phyloP scores from a whole-genome alignment of 1,140 invertebrate species.

The Amyelois transitella region DNA sequence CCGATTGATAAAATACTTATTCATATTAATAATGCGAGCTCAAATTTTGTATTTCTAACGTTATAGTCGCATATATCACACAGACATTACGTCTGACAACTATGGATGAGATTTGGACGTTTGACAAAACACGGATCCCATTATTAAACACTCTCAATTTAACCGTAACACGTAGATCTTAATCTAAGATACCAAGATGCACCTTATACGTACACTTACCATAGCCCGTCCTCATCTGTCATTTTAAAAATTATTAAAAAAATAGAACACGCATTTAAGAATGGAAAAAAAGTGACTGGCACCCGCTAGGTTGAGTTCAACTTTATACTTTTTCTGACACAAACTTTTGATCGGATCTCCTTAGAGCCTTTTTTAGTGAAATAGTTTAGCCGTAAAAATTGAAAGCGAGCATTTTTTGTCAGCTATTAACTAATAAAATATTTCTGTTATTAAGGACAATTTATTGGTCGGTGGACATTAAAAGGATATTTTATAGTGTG shows the following conservation, averaged over 20 bases:
- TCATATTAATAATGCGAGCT: not conserved
- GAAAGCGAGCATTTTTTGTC: constrained; percentile 54
- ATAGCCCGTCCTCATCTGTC: constrained; percentile 63
- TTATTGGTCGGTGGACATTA: constrained; percentile 53
- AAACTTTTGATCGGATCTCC: constrained; percentile 63
- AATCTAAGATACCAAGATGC: constrained; percentile 36
- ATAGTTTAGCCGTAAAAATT: constrained; percentile 56
- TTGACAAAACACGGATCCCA: constrained; percentile 7
- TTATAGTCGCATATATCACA: not conserved
- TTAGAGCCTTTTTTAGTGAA: constrained; percentile 50
- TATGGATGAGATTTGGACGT: constrained; percentile 5
- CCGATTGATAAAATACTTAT: no score
- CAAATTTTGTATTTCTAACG: not conserved
- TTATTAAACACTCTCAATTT: constrained; percentile 13
- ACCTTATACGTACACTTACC: constrained; percentile 16
- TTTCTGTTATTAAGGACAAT: constrained; percentile 64
- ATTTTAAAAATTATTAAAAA: constrained; percentile 56
- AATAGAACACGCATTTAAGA: constrained; percentile 30
- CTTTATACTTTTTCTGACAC: constrained; percentile 65
- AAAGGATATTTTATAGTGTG: constrained; percentile 64
- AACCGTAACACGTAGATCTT: constrained; percentile 19
- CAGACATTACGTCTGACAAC: not conserved
- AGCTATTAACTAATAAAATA: constrained; percentile 50
- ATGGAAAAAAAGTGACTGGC: constrained; percentile 39
- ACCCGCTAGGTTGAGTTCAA: constrained; percentile 49